Base-by-base conservation (phyloP, 2,888 invertebrate genomes). In the Watsonalla cultraria region DNA sequence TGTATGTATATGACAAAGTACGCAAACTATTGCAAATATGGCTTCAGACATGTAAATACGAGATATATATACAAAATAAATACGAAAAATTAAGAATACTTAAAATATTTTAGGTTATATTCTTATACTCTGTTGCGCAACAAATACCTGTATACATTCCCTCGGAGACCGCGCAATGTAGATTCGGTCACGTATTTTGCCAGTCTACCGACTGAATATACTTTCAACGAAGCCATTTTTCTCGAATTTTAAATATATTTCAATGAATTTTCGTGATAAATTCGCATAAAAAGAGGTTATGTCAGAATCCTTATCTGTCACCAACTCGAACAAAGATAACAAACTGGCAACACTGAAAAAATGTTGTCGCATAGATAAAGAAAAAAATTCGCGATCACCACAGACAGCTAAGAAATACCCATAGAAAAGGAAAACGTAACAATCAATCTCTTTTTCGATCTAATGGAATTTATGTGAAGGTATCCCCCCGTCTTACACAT, bases 151-250 rank as follows among this genome's bases (percentile, higher is more conserved):
- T 82, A 82, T 46, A 87, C 59, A 74, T 83, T 86, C 14, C 77
- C 76, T 57, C 86, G 83, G 57, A 88, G 68, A 53, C 78, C 82
- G 65, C 84, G 81, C 59, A 88, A 72, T 52, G 92, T 82, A 34
- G 86, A 85, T 59, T 92, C 92, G 54, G 90, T 80, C 24, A 91
- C 67, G 56, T 89, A 82, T 80, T 84, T 90, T 15, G 86, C 82
- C 55, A 92, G 74, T 78, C 86, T 86, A 51, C 90, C 81, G 56
- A 90, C 74, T 60, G 88, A 83, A 82, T 89, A 91, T 68, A 88
- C 82, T 70, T 84, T 87, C 62, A 92, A 69, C 51, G 92, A 89
- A 72, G 92, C 86, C 92, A 92, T 92, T 74, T 59, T 58, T 55
- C 53, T 58, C 51, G 53, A 51, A 60, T 63, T 62, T 52, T 51